Evolutionary conservation across 2,113 vertebrate genomes (phyloP), one percentile per base, ranked within the genome.

Genomic region (Campylomormyrus tamandua): DNA sequence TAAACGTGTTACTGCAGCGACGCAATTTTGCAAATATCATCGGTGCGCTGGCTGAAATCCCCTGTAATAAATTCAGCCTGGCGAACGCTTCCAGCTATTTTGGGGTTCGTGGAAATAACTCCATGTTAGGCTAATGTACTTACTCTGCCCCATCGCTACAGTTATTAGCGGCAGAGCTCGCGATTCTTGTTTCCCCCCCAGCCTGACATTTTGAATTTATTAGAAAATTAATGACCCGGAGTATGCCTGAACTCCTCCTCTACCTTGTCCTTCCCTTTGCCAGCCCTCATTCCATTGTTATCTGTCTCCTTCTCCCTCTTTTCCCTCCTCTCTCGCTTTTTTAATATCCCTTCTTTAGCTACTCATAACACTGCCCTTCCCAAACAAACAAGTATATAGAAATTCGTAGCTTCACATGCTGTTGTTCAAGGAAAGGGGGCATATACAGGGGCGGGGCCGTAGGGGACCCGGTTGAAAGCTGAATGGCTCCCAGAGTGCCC

Each of bases 191-290:
- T 94, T 93, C 92, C 93, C 94, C 92, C 94, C 94, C 91, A 94
- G 92, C 93, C 92, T 91, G 92, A 91, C 93, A 92, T 94, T 93
- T 92, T 92, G 90, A 93, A 92, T 94, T 94, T 95, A 95, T 95
- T 92, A 93, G 93, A 93, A 94, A 95, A 94, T 94, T 94, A 95
- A 95, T 94, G 93, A 95, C 91, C 93, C 92, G 70, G 90, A 90
- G 89, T 91, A 92, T 92, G 92, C 91, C 89, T 46, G 77, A 74
- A 35, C 46, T 45, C 86, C 85, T 42, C 24, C 84, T 90, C 84
- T 3, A 52, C 87, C 91, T 92, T 90, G 3, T 90, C 90, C 58
- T 91, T 88, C 86, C 90, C 83, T 52, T 84, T 90, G 15, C 9
- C 49, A 21, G 17, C 83, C 88, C 58, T 6, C 21, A 80, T 39